Base-by-base conservation (phyloP, 2,113 vertebrate species). In the Xiphophorus maculatus region DNA sequence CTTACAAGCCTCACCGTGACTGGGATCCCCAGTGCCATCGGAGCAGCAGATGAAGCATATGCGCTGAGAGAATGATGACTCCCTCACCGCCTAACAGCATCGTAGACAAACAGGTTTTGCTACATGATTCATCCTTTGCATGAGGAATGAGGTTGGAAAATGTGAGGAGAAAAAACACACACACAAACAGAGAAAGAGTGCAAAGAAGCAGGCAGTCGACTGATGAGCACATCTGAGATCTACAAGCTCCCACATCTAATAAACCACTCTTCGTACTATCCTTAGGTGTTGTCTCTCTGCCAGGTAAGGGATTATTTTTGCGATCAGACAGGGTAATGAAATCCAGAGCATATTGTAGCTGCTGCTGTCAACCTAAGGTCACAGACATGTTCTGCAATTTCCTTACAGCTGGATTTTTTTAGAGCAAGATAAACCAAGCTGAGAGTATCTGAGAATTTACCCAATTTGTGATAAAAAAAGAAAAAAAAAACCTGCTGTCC, bases 11-110 rank as follows among this genome's bases (percentile, higher is more conserved):
- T 74, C 28, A 62, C 71, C 35, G 27, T 66, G 28, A 22, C 65
- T 44, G 63, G 76, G 76, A 65, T 73, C 58, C 64, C 75, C 35
- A 32, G 73, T 86, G 76, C 63, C 72, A 79, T 68, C 66, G 14
- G 66, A 77, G 75, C 73, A 80, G 85, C 64, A 80, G 66, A 86
- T 73, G 58, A 69, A 44, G 74, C 77, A 87, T 80, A 84, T 84
- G 84, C 68, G 82, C 71, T 73, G 68, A 33, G 78, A 81, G n/a
- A 81, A 75, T 74, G 51, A 64, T 66, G 75, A 44, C 67, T 54
- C 66, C 78, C 62, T 84, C 77, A 67, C 66, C 29, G 69, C 78
- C 58, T 80, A 80, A 86, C 79, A 40, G 64, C 13, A 48, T 71
- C 8, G 9, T 25, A 73, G 64, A 71, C 29, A 77, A 85, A 73